Evolutionary conservation across 2,797 vertebrate genomes (phyloP), one percentile per base, ranked within the genome.

Genomic region (Apogon talboti): DNA sequence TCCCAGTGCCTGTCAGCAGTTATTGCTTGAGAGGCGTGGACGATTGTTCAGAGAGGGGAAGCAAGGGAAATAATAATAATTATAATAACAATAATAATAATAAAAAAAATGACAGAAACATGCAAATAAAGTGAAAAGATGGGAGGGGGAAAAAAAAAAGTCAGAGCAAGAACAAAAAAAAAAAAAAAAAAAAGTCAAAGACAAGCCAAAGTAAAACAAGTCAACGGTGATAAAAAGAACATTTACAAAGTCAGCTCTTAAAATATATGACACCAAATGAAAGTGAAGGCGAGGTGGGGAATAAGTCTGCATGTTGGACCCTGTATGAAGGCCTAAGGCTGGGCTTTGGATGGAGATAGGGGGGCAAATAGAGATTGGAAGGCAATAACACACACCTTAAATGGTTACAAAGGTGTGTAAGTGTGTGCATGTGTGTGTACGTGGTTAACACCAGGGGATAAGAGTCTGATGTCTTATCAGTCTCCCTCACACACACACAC

Each of bases 1-100:
- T 92, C 90, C 88, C 85, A 78, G 83, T 82, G 92, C 90, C 93
- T 67, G 79, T 93, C 93, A 92, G 91, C 93, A 89, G 91, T 92
- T 33, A 91, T 92, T 91, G 92, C 93, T 90, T 83, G 81, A 90
- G 89, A 87, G 91, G 87, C 85, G 86, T 85, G 89, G 91, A 91
- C 79, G 68, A 91, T 92, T 94, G 91, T 92, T 92, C 87, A 82
- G 89, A 92, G 92, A 92, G 82, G 89, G 86, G 88, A 84, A 89
- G 78, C 70, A 58, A 80, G 53, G 43, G 38, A 12, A 6, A 13
- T 33, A 33, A 28, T 28, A 28, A 33, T 33, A 33, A 33, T 33
- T 6, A 33, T 33, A 52, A 51, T 64, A 33, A 33, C 8, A 33
- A 33, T 33, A 33, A 33, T 33, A 33, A 7, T 33, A 3, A 3